Conservation (phyloP, 2,888 invertebrate genomes). For the Synanthedon tipuliformis region DNA sequence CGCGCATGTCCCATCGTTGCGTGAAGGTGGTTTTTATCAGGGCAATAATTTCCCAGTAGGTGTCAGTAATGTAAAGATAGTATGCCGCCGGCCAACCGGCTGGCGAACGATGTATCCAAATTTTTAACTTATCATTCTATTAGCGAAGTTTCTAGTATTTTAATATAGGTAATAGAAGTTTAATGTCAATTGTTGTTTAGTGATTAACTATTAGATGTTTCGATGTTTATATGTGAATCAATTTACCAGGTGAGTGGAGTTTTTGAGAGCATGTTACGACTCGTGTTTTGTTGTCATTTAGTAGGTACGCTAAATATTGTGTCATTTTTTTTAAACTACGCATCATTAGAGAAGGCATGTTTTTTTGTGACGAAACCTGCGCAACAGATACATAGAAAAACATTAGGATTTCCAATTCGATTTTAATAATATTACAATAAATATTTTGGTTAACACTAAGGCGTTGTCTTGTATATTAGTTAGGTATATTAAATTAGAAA, state of each 20-base stretch:
- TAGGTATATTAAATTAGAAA: too few relatives aligned
- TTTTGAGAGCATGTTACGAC: not conserved
- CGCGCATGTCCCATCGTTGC: constrained; percentile 45
- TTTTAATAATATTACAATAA: too few relatives aligned
- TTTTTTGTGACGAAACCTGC: not conserved
- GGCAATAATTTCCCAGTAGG: constrained; percentile 34
- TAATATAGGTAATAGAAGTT: constrained; percentile 18
- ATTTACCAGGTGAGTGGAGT: constrained; percentile 11
- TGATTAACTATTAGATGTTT: constrained; percentile 32
- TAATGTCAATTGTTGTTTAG: constrained; percentile 55
- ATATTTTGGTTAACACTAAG: too few relatives aligned
- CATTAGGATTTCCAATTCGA: too few relatives aligned
- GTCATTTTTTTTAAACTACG: not conserved
- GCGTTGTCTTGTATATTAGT: too few relatives aligned
- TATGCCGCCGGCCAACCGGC: constrained; percentile 49
- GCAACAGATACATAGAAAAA: not conserved
- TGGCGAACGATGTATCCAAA: constrained; percentile 28
- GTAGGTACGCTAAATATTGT: not conserved
- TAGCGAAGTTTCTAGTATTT: constrained; percentile 25
- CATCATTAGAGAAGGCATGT: not conserved
- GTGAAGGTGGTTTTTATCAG: constrained; percentile 24
- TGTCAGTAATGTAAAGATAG: constrained; percentile 50
- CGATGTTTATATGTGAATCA: constrained; percentile 31
- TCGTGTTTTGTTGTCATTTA: not conserved
- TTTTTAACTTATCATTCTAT: constrained; percentile 17